Evolutionary conservation across 2,113 vertebrate genomes (phyloP).

Genomic region (Tragelaphus buxtoni): DNA sequence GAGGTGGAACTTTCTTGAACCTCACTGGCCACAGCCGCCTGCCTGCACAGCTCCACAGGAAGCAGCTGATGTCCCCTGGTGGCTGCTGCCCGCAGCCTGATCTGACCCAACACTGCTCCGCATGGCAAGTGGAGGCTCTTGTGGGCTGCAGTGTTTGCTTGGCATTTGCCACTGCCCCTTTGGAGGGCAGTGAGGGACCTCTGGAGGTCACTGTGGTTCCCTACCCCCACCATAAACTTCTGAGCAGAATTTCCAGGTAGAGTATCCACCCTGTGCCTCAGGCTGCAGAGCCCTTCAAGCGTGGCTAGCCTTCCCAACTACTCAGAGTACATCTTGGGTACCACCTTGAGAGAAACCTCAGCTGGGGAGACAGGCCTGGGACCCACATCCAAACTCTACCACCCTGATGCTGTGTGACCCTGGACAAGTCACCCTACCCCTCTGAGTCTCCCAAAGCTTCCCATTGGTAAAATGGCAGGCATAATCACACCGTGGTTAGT

Average conservation of each 20-base stretch:
- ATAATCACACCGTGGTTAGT: not conserved
- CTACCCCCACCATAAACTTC: not conserved
- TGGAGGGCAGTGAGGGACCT: not conserved
- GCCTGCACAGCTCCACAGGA: not conserved
- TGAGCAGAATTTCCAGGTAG: not conserved
- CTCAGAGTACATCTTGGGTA: rapidly evolving
- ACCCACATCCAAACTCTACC: not conserved
- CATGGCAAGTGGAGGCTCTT: not conserved
- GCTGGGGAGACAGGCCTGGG: not conserved
- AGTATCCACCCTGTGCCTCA: not conserved
- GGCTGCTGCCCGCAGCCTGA: not conserved
- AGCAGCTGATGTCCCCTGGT: not conserved
- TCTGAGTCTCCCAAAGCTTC: not conserved
- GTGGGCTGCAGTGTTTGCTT: not conserved
- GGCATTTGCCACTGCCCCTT: not conserved
- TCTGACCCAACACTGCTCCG: not conserved
- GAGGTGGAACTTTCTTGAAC: not conserved
- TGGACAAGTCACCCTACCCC: not conserved
- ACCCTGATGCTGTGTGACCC: not conserved
- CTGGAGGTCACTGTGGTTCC: not conserved
- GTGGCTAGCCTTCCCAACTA: rapidly evolving
- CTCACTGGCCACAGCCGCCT: rapidly evolving
- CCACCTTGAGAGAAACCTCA: not conserved
- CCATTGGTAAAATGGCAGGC: not conserved
- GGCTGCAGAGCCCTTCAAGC: rapidly evolving